These are phyloP conservation scores for Drosophila leonis DNA, from an alignment of 2,888 invertebrate genomes.

Conservation along the genomic window DNA sequence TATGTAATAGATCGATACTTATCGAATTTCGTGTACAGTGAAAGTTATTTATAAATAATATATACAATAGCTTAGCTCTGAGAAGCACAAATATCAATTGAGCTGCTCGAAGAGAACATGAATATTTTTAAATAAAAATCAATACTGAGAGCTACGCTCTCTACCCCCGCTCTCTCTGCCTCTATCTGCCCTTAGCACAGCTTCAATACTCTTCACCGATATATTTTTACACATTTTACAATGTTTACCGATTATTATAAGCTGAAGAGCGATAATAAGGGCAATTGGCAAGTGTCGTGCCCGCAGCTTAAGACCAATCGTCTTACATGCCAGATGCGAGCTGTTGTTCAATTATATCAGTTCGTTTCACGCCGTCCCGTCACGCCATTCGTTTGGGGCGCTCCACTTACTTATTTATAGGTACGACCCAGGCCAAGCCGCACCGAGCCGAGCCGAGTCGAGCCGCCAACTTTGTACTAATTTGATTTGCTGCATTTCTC, in stretches of 20 bases:
- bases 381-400: conserved; percentile 38
- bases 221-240: not conserved
- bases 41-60: no score
- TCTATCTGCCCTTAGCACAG: not conserved
- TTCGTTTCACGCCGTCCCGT: conserved; percentile 40
- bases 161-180: no score
- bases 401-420: conserved; percentile 58
- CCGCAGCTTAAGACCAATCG: not conserved
- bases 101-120: no score
- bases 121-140: no score
- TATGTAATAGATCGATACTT: no score
- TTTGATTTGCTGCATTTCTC: conserved; percentile 69
- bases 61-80: no score
- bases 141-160: no score
- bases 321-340: not conserved
- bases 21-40: no score
- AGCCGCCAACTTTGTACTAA: conserved; percentile 33
- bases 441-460: conserved; percentile 1
- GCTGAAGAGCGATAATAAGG: conserved; percentile 7
- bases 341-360: conserved; percentile 30
- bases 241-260: not conserved
- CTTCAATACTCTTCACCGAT: not conserved
- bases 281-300: conserved; percentile 1
- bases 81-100: no score
- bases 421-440: conserved; percentile 34